Evolutionary conservation across 2,888 invertebrate genomes (phyloP).

Genomic region (Pteria penguin): DNA sequence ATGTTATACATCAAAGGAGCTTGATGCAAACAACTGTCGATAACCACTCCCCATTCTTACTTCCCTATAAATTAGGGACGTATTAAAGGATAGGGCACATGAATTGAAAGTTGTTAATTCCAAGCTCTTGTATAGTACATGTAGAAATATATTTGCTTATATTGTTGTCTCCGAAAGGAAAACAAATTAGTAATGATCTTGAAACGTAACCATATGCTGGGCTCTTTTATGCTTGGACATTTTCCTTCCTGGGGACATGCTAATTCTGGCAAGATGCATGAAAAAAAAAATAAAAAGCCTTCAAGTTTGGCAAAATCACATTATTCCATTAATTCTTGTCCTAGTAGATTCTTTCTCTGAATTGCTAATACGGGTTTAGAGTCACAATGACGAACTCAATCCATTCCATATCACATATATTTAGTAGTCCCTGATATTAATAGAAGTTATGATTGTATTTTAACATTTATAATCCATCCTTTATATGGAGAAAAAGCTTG

Average conservation of each 20-base stretch:
- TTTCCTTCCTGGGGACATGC: slow-evolving; percentile 2
- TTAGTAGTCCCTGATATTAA: neutral
- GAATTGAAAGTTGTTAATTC: neutral
- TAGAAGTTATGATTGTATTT: slow-evolving; percentile 15
- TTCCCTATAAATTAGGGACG: neutral
- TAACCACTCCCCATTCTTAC: neutral
- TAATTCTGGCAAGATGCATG: slow-evolving; percentile 10
- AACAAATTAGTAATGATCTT: neutral
- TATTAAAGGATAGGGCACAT: neutral
- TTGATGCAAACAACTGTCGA: neutral
- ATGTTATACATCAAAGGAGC: neutral
- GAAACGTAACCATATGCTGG: neutral
- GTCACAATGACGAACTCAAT: slow-evolving; percentile 12
- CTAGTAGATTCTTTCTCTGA: neutral
- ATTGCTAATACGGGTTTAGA: slow-evolving; percentile 4
- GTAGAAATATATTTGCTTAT: neutral
- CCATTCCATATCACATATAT: slow-evolving; percentile 8
- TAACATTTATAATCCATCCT: neutral
- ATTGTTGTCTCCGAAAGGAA: neutral
- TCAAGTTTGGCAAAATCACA: neutral
- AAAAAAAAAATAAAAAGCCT: neutral
- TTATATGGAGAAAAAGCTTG: neutral
- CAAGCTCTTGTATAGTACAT: neutral
- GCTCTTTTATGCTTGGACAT: slow-evolving; percentile 12
- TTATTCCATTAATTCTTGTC: neutral